A percentile compares a stretch with the other conserved stretches of the same genome.
These are phyloP conservation scores for Pelobates cultripes DNA, from an alignment of 2,797 vertebrate genomes.

Conservation along the genomic window DNA sequence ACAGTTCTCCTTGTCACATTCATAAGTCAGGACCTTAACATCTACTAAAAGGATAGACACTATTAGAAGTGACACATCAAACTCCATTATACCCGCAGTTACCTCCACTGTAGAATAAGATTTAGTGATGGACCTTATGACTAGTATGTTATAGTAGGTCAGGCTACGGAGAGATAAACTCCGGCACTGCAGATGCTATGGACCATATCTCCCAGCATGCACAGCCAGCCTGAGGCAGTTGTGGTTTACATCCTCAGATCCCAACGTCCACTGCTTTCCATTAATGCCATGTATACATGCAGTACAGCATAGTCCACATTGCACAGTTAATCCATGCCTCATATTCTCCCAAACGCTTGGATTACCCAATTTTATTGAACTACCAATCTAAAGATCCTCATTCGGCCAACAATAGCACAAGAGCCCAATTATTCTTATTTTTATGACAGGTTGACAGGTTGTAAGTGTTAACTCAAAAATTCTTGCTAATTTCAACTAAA, in stretches of 20 bases:
- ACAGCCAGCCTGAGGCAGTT: not conserved
- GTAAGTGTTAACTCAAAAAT: no score
- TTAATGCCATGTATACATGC: no score
- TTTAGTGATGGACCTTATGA: not conserved
- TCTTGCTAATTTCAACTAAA: no score
- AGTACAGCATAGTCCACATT: no score
- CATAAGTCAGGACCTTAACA: not conserved
- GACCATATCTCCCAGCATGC: not conserved
- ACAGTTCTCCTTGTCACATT: constrained; percentile 2
- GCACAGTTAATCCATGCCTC: no score
- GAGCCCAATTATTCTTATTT: no score
- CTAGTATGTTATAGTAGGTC: not conserved
- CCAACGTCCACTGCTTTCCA: not conserved
- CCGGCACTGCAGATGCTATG: not conserved
- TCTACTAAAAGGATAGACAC: not conserved
- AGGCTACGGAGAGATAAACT: not conserved
- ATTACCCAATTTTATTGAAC: no score
- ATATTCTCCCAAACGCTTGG: no score
- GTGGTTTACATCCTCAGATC: not conserved
- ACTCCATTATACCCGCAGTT: not conserved
- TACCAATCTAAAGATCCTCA: no score
- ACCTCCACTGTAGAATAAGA: not conserved
- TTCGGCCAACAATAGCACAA: no score
- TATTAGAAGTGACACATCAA: not conserved
- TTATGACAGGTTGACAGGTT: no score